These are phyloP conservation scores for Coelopa frigida DNA, from an alignment of 1,140 invertebrate genomes.

Conservation along the genomic window DNA sequence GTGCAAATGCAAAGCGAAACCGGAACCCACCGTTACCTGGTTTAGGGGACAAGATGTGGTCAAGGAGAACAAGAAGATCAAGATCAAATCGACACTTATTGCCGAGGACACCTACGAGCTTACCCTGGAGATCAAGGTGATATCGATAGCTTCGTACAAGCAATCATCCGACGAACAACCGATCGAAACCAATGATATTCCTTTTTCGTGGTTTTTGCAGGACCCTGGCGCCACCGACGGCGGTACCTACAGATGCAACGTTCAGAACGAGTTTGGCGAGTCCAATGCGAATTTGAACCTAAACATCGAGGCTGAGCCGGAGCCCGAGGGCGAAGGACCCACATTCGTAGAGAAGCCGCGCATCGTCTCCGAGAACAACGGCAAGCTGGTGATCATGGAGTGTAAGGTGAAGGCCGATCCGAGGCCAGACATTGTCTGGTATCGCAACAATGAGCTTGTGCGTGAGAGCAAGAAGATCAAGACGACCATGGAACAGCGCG, in stretches of 20 bases:
- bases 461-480: slow-evolving; percentile 73
- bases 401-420: slow-evolving; percentile 91
- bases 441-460: slow-evolving; percentile 68
- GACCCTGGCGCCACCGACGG: slow-evolving; percentile 91
- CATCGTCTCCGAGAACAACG: slow-evolving; percentile 76
- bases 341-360: slow-evolving; percentile 97
- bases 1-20: slow-evolving; percentile 89
- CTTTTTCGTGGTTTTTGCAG: slow-evolving; percentile 48
- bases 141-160: too few relatives aligned
- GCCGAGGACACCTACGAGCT: slow-evolving; percentile 86
- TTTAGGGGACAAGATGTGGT: slow-evolving; percentile 79
- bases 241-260: slow-evolving; percentile 94
- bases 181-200: slow-evolving; percentile 11
- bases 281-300: slow-evolving; percentile 97
- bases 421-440: slow-evolving; percentile 92
- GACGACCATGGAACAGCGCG: slow-evolving; percentile 64
- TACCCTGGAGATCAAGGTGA: slow-evolving; percentile 73
- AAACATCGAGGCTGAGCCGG: slow-evolving; percentile 92
- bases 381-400: slow-evolving; percentile 96
- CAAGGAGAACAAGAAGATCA: slow-evolving; percentile 78
- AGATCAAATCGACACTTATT: slow-evolving; percentile 64
- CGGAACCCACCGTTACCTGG: slow-evolving; percentile 84
- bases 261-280: slow-evolving; percentile 94
- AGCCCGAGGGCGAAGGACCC: slow-evolving; percentile 88
- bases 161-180: background rate